phyloP scores from a whole-genome alignment of 2,888 invertebrate genomes.

The Netelia virgata region DNA sequence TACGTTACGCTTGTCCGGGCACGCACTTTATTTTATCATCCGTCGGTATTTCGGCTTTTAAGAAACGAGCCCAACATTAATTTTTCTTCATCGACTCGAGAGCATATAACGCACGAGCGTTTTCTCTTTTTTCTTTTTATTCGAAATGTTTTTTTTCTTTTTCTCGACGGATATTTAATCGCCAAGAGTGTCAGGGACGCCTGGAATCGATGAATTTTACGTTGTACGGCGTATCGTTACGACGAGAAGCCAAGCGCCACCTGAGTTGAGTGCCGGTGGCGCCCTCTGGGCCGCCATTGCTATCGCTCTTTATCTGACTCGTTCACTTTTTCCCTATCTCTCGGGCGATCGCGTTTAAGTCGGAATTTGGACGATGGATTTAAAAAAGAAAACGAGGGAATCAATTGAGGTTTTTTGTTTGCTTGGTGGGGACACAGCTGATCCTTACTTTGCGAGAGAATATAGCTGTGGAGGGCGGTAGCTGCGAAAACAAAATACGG shows the following conservation, averaged over 20 bases:
- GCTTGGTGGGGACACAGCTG: constrained; percentile 16
- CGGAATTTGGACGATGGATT: constrained; percentile 42
- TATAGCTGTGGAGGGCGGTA: constrained; percentile 26
- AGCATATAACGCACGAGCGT: background rate
- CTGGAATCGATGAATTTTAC: constrained; percentile 50
- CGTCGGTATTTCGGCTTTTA: constrained; percentile 44
- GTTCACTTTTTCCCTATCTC: constrained; percentile 40
- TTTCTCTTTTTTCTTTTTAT: background rate
- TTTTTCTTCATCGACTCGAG: constrained; percentile 17
- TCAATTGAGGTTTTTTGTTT: constrained; percentile 39
- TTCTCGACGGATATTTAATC: constrained; percentile 29
- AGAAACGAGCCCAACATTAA: constrained; percentile 9
- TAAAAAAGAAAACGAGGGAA: constrained; percentile 29
- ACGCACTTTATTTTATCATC: constrained; percentile 60
- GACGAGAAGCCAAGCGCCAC: background rate
- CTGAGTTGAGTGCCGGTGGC: background rate
- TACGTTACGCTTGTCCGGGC: constrained; percentile 33
- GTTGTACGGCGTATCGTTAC: background rate
- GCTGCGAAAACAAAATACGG: constrained; percentile 21
- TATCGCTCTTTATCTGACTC: background rate
- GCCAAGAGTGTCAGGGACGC: constrained; percentile 59
- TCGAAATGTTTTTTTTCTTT: background rate
- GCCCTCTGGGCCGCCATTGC: constrained; percentile 6
- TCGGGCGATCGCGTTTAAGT: constrained; percentile 45
- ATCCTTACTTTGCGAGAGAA: constrained; percentile 8